These are phyloP conservation scores for Drosophila parabipectinata DNA, from an alignment of 1,140 invertebrate genomes.

Conservation along the genomic window DNA sequence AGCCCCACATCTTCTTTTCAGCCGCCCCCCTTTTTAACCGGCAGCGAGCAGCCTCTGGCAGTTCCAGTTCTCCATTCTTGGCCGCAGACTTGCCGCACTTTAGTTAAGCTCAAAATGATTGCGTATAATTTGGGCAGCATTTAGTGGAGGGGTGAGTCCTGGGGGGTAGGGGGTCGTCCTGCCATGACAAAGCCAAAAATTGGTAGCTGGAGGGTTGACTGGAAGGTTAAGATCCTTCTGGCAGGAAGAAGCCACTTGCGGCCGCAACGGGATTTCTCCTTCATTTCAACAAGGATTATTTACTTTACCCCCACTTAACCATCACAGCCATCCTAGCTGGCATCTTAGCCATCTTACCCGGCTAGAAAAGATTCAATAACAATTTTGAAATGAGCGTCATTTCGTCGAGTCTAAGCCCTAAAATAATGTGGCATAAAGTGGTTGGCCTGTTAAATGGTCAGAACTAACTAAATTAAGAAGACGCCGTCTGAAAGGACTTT, in stretches of 20 bases:
- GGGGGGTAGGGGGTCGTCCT: neutral
- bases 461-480: constrained; percentile 1
- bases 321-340: neutral
- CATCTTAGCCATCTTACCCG: neutral
- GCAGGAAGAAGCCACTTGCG: constrained; percentile 22
- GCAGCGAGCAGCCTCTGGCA: neutral
- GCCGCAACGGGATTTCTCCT: constrained; percentile 51
- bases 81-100: constrained; percentile 54
- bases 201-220: neutral
- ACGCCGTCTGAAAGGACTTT: neutral
- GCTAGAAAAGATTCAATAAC: constrained; percentile 73
- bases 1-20: neutral
- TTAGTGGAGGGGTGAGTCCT: constrained; percentile 33
- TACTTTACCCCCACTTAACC: constrained; percentile 41
- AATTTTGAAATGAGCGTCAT: constrained; percentile 77
- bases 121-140: constrained; percentile 72
- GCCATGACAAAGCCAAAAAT: constrained; percentile 16
- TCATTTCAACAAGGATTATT: constrained; percentile 79
- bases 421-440: constrained; percentile 67
- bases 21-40: neutral
- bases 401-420: constrained; percentile 65
- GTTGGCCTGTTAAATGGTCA: neutral
- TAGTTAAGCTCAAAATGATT: constrained; percentile 70
- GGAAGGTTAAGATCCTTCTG: constrained; percentile 11
- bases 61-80: constrained; percentile 10